phyloP scores from a whole-genome alignment of 2,888 invertebrate genomes.

The Lepidochrysops patricia region DNA sequence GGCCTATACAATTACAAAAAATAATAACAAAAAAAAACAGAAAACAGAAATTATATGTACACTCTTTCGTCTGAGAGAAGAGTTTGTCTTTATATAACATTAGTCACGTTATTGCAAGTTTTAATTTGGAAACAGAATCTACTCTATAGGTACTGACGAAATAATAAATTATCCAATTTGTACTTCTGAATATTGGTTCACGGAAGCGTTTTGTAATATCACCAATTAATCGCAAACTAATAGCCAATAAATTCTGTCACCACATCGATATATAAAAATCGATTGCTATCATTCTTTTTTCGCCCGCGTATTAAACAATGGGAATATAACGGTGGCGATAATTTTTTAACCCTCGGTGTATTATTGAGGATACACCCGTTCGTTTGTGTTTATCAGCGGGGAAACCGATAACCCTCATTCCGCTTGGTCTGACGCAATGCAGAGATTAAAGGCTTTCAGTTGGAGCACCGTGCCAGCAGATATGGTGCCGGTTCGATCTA shows the following conservation, averaged over 20 bases:
- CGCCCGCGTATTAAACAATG: conserved; percentile 35
- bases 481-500: conserved; percentile 52
- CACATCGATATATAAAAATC: conserved; percentile 50
- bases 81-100: no score
- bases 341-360: conserved; percentile 56
- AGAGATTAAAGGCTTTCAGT: conserved; percentile 68
- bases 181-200: not conserved
- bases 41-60: no score
- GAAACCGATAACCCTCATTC: conserved; percentile 69
- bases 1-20: no score
- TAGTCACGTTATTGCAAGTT: no score
- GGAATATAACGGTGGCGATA: conserved; percentile 47
- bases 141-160: not conserved
- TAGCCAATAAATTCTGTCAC: conserved; percentile 49
- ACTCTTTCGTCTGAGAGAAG: no score
- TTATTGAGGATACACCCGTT: conserved; percentile 50
- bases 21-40: no score
- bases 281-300: conserved; percentile 43
- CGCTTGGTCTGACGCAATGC: conserved; percentile 66
- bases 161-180: not conserved
- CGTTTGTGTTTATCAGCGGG: conserved; percentile 66
- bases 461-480: conserved; percentile 46
- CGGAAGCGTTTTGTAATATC: conserved; percentile 1
- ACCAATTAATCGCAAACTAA: conserved; percentile 44
- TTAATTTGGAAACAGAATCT: no score